Base-by-base conservation (phyloP, 2,113 vertebrate genomes). In the Cairina moschata region DNA sequence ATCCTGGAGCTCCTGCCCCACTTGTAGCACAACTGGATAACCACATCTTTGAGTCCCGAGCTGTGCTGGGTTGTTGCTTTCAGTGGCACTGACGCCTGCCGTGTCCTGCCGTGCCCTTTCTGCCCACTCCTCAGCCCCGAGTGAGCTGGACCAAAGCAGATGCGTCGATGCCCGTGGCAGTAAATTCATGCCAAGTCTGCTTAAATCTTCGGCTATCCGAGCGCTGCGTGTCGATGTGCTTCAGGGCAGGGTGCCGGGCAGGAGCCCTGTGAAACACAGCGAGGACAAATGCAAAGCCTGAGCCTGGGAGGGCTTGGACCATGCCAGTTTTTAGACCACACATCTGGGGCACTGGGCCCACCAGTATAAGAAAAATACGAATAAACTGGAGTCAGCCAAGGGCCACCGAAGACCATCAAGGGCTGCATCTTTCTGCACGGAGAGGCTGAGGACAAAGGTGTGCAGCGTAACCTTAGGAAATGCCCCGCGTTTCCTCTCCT, bases 211-310 rank as follows among this genome's bases (percentile, higher is more conserved):
- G 1, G 31, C 29, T 29, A 6, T 48, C 60, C 38, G 66, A 6
- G 5, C 17, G 1, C 65, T 25, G 15, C 25, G 42, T 2, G 3
- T 17, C 1, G 52, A 15, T 20, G 3, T 1, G 32, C 67, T 38
- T 3, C 42, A 73, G 72, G 66, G 66, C 88, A 73, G 73, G 42
- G 71, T 58, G 76, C 67, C 31, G 3, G 28, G 71, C 62, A 20
- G 83, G 18, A 88, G 58, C 90, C 36, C 23, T 16, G 15, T 25
- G 63, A 16, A 25, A 14, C 8, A 18, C 38, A 34, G 0, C 23
- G 2, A 26, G 50, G 71, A 14, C 23, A 21, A 44, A 66, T 1
- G 14, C 26, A 0, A 18, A 56, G 40, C n/a, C 62, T 6, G 4
- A 16, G 26, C 22, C 23, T 29, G 59, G 72, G 52, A 73, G 44